A percentile compares a stretch with the other conserved stretches of the same genome.
These are phyloP conservation scores for Thripadectes ignobilis DNA, from an alignment of 2,797 vertebrate genomes.

Conservation along the genomic window DNA sequence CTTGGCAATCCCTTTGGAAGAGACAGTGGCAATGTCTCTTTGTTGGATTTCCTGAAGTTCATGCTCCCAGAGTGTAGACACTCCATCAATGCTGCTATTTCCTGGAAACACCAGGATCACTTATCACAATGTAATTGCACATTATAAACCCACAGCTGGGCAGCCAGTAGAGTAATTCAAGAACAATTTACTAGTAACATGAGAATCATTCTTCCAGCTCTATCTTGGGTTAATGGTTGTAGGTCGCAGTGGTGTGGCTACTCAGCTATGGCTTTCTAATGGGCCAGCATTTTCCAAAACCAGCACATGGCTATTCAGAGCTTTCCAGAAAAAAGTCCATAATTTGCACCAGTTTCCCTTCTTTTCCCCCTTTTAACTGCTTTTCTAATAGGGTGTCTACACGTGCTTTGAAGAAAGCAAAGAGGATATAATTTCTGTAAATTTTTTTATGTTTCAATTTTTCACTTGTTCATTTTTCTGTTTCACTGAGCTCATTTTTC, in stretches of 20 bases:
- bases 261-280: background rate
- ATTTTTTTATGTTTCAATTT: background rate
- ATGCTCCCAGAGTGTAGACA: background rate
- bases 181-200: background rate
- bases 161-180: background rate
- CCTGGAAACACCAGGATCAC: background rate
- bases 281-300: background rate
- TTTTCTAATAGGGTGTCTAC: background rate
- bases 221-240: background rate
- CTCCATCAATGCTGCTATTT: background rate
- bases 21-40: background rate
- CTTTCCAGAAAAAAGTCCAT: background rate
- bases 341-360: background rate
- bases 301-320: background rate
- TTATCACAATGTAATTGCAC: background rate
- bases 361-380: background rate
- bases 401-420: background rate
- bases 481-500: background rate
- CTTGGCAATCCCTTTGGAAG: background rate
- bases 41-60: background rate
- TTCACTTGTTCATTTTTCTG: background rate
- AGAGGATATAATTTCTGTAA: background rate
- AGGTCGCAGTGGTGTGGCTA: background rate
- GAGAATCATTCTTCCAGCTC: background rate
- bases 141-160: background rate